Evolutionary conservation across 2,888 invertebrate species (phyloP).

Genomic region (Platycheirus albimanus): DNA sequence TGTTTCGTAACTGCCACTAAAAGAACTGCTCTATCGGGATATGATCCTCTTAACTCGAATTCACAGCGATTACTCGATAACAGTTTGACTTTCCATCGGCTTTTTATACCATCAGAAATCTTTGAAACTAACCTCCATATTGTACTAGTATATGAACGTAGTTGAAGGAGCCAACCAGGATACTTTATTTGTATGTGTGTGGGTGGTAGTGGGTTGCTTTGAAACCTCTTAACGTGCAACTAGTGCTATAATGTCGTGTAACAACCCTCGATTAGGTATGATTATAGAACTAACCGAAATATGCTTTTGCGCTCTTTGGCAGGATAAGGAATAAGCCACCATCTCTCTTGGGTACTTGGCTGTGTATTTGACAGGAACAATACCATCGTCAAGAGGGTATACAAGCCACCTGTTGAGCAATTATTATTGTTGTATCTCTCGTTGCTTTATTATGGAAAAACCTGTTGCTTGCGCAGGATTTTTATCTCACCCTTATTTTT

Average conservation of each 20-base stretch:
- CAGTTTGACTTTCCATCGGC: constrained; percentile 45
- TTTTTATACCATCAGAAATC: constrained; percentile 72
- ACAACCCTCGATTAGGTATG: constrained; percentile 45
- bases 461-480: constrained; percentile 63
- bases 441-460: constrained; percentile 42
- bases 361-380: no score
- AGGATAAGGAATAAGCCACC: constrained; percentile 50
- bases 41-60: constrained; percentile 66
- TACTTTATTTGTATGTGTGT: constrained; percentile 43
- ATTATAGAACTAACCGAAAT: constrained; percentile 45
- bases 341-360: constrained; percentile 14
- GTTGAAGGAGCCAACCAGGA: constrained; percentile 46
- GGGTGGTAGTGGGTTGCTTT: constrained; percentile 26
- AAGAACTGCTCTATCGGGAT: constrained; percentile 32
- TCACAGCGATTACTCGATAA: constrained; percentile 65
- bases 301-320: constrained; percentile 62
- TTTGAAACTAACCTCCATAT: constrained; percentile 25
- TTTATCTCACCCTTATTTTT: constrained; percentile 12
- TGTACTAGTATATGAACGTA: constrained; percentile 7
- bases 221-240: constrained; percentile 30
- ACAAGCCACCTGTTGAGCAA: constrained; percentile 67
- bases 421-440: constrained; percentile 26
- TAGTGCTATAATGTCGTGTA: constrained; percentile 26
- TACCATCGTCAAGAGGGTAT: constrained; percentile 22
- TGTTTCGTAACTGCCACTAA: constrained; percentile 33